Evolutionary conservation across 2,888 invertebrate species (phyloP), one percentile per base, ranked within the genome.

Genomic region (Poecilus cupreus): DNA sequence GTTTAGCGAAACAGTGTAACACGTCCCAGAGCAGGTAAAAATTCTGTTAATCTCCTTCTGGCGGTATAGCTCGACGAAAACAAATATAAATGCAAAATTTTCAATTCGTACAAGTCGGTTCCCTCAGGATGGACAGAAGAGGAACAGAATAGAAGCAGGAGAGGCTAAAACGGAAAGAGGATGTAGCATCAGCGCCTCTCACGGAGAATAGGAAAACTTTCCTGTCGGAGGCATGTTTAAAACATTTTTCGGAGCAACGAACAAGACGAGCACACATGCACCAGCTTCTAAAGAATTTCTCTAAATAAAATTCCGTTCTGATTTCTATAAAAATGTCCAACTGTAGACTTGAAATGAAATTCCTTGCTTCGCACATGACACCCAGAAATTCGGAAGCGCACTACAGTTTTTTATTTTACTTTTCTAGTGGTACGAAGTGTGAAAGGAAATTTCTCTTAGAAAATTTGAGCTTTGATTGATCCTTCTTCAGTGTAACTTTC

Each of bases 271-370:
- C 20, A 46, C 72, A 72, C 72, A 72, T 72, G 46, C 72, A 72
- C 46, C 72, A 57, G 24, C 46, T 26, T 79, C 68, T 70, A 68
- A 79, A 64, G 79, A 79, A 79, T 79, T 74, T 46, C 76, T 54
- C 70, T 83, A 72, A 78, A 82, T 76, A 82, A 82, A 82, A 83
- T 82, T 80, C 82, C 82, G 75, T 37, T 46, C 82, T 82, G 82
- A 82, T 82, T 83, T 82, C 82, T 83, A 83, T 82, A 83, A 82
- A 83, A 83, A 82, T 83, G 81, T 82, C 82, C 75, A 72, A 82
- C 82, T 80, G 54, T 51, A 80, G 72, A 80, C 57, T 81, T 82
- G 82, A 83, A 83, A 83, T 83, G 83, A 83, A 83, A 83, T 83
- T 83, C 83, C 82, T 83, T 78, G 32, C 72, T n/a, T 20, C 13